Percentiles rank a stretch among this genome's conserved stretches.
Evolutionary conservation across 2,797 vertebrate species (phyloP).

Genomic region (Chiloscyllium punctatum): DNA sequence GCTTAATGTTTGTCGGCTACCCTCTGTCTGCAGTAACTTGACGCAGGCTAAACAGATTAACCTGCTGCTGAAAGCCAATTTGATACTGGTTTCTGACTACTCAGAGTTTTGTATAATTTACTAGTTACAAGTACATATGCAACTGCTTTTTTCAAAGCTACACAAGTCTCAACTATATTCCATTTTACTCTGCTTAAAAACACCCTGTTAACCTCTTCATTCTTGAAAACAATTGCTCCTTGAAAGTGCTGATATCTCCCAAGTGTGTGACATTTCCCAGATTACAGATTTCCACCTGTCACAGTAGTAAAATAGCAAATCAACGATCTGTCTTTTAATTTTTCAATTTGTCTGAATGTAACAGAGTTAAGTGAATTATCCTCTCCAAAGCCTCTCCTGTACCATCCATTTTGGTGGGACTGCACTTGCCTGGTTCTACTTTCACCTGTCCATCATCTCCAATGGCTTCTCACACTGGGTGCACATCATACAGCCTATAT

Average conservation of each 20-base stretch:
- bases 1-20: not conserved
- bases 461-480: too few relatives aligned
- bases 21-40: not conserved
- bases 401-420: too few relatives aligned
- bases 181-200: not conserved
- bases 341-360: too few relatives aligned
- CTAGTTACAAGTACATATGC: not conserved
- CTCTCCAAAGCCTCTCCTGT: too few relatives aligned
- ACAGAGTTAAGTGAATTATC: too few relatives aligned
- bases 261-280: too few relatives aligned
- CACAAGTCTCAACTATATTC: not conserved
- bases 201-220: not conserved
- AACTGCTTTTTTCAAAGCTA: not conserved
- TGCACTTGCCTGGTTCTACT: too few relatives aligned
- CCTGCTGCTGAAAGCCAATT: not conserved
- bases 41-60: not conserved
- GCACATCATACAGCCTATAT: too few relatives aligned
- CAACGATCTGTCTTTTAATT: too few relatives aligned
- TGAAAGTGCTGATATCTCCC: not conserved
- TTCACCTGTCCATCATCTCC: too few relatives aligned
- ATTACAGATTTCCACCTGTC: too few relatives aligned
- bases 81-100: not conserved
- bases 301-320: too few relatives aligned
- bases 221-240: not conserved
- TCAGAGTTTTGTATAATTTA: not conserved